Evolutionary conservation across 2,113 vertebrate genomes (phyloP).

Genomic region (Dissostichus mawsoni): DNA sequence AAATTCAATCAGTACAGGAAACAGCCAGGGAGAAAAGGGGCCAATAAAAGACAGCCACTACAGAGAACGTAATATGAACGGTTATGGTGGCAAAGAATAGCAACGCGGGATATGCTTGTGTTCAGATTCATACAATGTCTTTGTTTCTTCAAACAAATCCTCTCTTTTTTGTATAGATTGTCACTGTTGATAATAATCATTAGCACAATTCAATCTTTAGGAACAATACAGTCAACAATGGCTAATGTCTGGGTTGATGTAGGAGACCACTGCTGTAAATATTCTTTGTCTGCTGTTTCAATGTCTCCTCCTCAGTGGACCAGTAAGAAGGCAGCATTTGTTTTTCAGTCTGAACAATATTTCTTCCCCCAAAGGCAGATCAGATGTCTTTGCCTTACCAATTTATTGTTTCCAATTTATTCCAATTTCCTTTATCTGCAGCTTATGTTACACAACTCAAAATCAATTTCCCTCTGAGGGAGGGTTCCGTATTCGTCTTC

Average conservation of each 20-base stretch:
- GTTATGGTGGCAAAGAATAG: conserved; percentile 37
- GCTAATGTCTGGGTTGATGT: conserved; percentile 8
- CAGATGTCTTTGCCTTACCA: background rate
- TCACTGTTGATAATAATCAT: conserved; percentile 1
- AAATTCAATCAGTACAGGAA: conserved; percentile 79
- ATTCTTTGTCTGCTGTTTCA: conserved; percentile 18
- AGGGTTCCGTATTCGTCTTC: conserved; percentile 15
- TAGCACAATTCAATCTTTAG: background rate
- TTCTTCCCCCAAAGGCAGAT: conserved; percentile 17
- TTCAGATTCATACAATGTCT: conserved; percentile 22
- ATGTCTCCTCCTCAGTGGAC: background rate
- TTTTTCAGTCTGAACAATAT: conserved; percentile 9
- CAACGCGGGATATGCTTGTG: conserved; percentile 9
- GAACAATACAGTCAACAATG: background rate
- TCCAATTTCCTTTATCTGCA: background rate
- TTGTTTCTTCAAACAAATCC: conserved; percentile 5
- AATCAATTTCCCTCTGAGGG: background rate
- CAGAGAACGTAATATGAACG: conserved; percentile 56
- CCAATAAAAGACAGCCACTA: conserved; percentile 56
- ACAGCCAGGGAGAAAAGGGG: conserved; percentile 48
- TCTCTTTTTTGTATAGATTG: background rate
- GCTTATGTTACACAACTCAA: background rate
- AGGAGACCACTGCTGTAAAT: conserved; percentile 23
- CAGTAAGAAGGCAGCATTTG: conserved; percentile 18
- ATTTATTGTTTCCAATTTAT: no score